Evolutionary conservation across 1,140 invertebrate genomes (phyloP).

Genomic region (Spodoptera litura): DNA sequence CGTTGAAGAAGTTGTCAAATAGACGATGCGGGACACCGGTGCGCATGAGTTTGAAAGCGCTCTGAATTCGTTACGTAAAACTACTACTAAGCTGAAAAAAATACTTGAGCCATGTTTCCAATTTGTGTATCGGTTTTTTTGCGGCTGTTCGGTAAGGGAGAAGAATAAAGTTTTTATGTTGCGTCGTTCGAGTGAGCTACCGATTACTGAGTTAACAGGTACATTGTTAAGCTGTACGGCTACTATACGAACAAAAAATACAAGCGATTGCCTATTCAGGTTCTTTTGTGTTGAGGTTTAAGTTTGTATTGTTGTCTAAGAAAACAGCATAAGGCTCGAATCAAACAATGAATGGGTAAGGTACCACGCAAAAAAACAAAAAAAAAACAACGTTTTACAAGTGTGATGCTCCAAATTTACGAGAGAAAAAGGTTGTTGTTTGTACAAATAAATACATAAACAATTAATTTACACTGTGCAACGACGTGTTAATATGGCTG

Average conservation of each 20-base stretch:
- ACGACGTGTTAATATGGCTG: neutral
- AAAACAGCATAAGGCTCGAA: conserved; percentile 17
- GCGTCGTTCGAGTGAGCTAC: conserved; percentile 25
- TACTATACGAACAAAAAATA: conserved; percentile 31
- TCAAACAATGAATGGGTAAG: conserved; percentile 31
- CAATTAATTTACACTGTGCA: neutral
- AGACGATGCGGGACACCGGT: conserved; percentile 32
- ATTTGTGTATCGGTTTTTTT: neutral
- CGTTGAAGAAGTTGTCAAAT: conserved; percentile 47
- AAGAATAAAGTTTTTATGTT: conserved; percentile 25
- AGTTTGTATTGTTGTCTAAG: conserved; percentile 27
- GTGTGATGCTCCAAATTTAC: conserved; percentile 1
- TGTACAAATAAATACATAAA: neutral
- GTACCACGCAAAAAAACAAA: neutral
- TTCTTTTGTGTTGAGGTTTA: conserved; percentile 33
- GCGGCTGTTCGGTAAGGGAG: conserved; percentile 2
- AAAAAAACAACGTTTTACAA: conserved; percentile 6
- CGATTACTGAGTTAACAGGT: conserved; percentile 41
- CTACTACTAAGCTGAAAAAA: too few relatives aligned
- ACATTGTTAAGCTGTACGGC: conserved; percentile 38
- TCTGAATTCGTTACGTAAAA: too few relatives aligned
- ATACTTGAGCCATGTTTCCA: too few relatives aligned
- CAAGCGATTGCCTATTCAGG: conserved; percentile 38
- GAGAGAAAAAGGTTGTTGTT: too few relatives aligned
- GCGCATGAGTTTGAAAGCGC: neutral